Conservation (phyloP, 2,113 vertebrate species). For the Ochotona princeps region DNA sequence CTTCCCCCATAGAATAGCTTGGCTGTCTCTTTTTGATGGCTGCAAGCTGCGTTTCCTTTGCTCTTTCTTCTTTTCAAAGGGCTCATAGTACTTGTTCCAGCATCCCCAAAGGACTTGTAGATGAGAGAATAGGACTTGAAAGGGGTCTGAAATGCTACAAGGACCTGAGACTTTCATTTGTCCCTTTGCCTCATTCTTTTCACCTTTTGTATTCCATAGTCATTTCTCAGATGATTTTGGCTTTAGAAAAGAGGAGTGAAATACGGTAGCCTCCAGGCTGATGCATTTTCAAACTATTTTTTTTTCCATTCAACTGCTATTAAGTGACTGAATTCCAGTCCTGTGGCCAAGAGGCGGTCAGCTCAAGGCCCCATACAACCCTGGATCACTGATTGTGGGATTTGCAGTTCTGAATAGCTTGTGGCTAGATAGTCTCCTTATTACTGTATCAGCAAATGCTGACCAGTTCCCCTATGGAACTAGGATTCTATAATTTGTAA, state of each 20-base stretch:
- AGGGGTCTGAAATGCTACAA: not conserved
- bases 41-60: not conserved
- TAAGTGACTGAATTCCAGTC: not conserved
- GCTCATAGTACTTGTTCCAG: not conserved
- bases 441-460: not conserved
- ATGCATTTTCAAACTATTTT: not conserved
- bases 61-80: conserved; percentile 39
- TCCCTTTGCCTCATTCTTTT: not conserved
- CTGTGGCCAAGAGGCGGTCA: not conserved
- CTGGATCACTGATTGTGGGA: not conserved
- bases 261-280: not conserved
- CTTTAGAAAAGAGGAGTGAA: not conserved
- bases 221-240: not conserved
- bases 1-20: not conserved
- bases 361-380: not conserved
- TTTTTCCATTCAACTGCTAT: not conserved
- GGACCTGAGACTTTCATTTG: not conserved
- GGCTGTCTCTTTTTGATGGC: not conserved
- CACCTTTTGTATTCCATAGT: not conserved
- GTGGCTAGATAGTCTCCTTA: not conserved
- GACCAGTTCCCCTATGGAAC: not conserved
- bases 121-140: conserved; percentile 38
- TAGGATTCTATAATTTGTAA: not conserved
- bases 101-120: not conserved
- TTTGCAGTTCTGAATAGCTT: not conserved